Evolutionary conservation across 2,888 invertebrate genomes (phyloP).

Genomic region (Drosophila nr. perissopoda): DNA sequence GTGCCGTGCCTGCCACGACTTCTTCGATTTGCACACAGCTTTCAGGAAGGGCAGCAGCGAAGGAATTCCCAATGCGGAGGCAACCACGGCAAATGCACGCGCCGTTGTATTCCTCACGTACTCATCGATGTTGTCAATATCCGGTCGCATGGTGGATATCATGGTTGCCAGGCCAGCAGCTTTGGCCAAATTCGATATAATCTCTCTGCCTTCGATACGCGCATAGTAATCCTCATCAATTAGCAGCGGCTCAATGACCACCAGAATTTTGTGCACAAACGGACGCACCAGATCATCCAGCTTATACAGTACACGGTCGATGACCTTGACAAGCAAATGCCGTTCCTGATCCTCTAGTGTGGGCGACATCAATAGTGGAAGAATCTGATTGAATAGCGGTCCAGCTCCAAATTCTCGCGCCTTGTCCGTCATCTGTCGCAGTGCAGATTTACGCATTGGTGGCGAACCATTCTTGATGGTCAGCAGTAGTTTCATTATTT

Average conservation of each 20-base stretch:
- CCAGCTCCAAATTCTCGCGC: conserved; percentile 99
- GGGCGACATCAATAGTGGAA: conserved; percentile 99
- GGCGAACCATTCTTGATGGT: conserved; percentile 99
- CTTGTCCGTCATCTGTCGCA: conserved; percentile 99
- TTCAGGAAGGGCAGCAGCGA: conserved; percentile 98
- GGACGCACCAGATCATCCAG: conserved; percentile 99
- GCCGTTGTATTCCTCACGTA: conserved; percentile 99
- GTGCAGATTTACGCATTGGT: conserved; percentile 99
- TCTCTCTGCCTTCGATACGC: conserved; percentile 99
- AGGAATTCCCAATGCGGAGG: conserved; percentile 98
- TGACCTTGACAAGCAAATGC: conserved; percentile 99
- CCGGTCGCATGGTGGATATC: conserved; percentile 99
- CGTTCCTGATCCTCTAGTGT: conserved; percentile 99
- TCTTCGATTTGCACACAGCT: conserved; percentile 99
- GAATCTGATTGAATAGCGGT: conserved; percentile 98
- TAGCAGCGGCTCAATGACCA: conserved; percentile 98
- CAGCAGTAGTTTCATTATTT: conserved; percentile 98
- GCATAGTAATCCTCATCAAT: conserved; percentile 99
- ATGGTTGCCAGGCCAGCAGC: conserved; percentile 99
- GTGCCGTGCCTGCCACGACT: conserved; percentile 99
- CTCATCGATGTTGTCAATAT: conserved; percentile 99
- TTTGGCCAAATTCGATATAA: conserved; percentile 99
- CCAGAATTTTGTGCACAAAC: conserved; percentile 99
- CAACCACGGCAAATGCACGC: conserved; percentile 99
- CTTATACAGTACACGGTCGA: conserved; percentile 99